Base-by-base conservation (phyloP, 2,797 vertebrate genomes). In the Myripristis murdjan region DNA sequence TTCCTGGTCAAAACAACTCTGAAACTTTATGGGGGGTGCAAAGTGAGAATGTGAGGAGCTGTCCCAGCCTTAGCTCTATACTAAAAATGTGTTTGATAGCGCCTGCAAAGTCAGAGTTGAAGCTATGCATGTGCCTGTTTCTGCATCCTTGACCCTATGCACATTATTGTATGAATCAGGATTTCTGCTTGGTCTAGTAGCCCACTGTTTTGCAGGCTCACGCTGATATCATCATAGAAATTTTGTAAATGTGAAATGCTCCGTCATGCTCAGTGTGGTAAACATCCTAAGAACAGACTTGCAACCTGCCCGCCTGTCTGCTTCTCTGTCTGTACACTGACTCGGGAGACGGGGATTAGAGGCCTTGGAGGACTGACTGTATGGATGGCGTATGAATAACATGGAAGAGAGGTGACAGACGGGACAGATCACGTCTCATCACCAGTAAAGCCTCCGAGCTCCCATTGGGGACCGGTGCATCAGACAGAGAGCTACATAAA, bases 391-490 rank as follows among this genome's bases (percentile, higher is more conserved):
- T 92, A 91, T 92, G 89, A 93, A 93, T 94, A 93, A 93, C 90
- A 94, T 89, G 92, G 87, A 31, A 93, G 86, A 91, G 90, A 90
- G 87, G 91, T 91, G 91, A 94, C 94, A 95, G 95, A 95, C 93
- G 93, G 95, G 91, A 94, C 93, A 93, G 94, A 94, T 93, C 91
- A 90, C 75, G 91, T 93, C 94, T 95, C 93, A 94, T 95, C 93
- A 93, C 92, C 92, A 92, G 89, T 94, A 95, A 95, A 95, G 93
- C 92, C 92, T 91, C 22, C 70, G 68, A 78, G 86, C 87, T 93
- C 93, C 93, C 90, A 92, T 90, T 85, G 80, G 94, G 93, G 92
- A 94, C 89, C 81, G 56, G 87, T 88, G 88, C 88, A 87, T 92
- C 91, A 85, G 91, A 89, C 87, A 88, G 82, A 89, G 83, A 88